Conservation (phyloP, 2,888 invertebrate species). For the Phengaris arion region DNA sequence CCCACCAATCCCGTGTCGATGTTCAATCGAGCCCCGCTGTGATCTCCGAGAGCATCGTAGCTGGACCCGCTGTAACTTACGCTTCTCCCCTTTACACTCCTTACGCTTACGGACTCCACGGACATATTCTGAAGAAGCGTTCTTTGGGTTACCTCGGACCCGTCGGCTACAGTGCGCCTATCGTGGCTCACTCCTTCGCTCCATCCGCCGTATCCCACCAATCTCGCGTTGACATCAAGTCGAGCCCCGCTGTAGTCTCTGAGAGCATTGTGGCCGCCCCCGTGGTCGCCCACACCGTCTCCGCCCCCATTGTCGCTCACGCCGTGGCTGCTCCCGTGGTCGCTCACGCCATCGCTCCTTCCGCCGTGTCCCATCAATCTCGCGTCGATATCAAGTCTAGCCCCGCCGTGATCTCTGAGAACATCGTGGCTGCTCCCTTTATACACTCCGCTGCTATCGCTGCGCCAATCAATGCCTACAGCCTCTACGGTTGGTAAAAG, state of each 20-base stretch:
- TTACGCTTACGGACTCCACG: constrained; percentile 42
- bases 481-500: constrained; percentile 63
- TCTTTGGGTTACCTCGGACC: constrained; percentile 40
- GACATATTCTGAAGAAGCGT: constrained; percentile 57
- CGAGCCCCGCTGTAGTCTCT: constrained; percentile 37
- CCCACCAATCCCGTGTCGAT: constrained; percentile 75
- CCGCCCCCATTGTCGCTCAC: constrained; percentile 40
- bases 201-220: constrained; percentile 74
- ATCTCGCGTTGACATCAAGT: constrained; percentile 64
- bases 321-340: constrained; percentile 44
- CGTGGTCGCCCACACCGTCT: constrained; percentile 42
- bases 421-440: constrained; percentile 49
- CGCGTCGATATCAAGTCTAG: constrained; percentile 57
- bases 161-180: constrained; percentile 45
- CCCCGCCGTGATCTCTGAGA: constrained; percentile 52
- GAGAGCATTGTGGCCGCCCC: constrained; percentile 40
- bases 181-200: constrained; percentile 54
- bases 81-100: constrained; percentile 41
- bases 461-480: constrained; percentile 42
- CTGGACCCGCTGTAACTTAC: constrained; percentile 41
- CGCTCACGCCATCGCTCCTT: constrained; percentile 47
- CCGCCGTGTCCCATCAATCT: constrained; percentile 72
- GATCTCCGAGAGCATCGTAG: constrained; percentile 38
- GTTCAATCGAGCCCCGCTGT: constrained; percentile 40
- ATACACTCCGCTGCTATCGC: constrained; percentile 38